Conservation (phyloP, 2,888 invertebrate species). For the Cryptocephalus primarius region DNA sequence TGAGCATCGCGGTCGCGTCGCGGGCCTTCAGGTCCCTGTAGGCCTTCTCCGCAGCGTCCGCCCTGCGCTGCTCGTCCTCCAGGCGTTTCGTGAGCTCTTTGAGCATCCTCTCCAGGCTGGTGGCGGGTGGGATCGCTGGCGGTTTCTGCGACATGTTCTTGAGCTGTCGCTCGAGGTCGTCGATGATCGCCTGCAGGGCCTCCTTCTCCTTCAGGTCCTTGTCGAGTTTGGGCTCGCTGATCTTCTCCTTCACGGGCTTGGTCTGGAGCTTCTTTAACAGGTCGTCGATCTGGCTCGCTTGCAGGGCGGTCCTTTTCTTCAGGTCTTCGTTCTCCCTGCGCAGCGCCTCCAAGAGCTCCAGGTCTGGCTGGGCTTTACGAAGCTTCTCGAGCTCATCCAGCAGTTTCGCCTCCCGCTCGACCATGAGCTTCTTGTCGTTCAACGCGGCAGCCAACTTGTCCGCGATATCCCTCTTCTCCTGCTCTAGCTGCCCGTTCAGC, state of each 20-base stretch:
- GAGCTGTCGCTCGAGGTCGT: conserved; percentile 23
- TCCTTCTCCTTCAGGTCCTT: conserved; percentile 23
- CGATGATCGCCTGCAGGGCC: conserved; percentile 20
- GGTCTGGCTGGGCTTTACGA: conserved; percentile 6
- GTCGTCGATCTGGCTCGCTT: conserved; percentile 19
- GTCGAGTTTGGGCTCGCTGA: conserved; percentile 10
- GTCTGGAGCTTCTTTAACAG: conserved; percentile 20
- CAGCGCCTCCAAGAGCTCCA: conserved; percentile 12
- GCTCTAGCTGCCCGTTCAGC: conserved; percentile 3
- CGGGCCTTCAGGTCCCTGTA: conserved; percentile 15
- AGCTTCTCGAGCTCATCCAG: conserved; percentile 5
- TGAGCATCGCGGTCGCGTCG: conserved; percentile 18
- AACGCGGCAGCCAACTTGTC: conserved; percentile 5
- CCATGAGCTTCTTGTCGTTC: conserved; percentile 12
- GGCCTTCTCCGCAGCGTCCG: conserved; percentile 18
- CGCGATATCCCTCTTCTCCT: conserved; percentile 8
- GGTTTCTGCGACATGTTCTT: conserved; percentile 11
- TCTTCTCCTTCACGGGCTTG: conserved; percentile 6
- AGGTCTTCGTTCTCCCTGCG: conserved; percentile 21
- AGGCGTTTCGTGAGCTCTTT: conserved; percentile 20
- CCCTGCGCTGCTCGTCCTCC: conserved; percentile 18
- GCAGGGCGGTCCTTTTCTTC: conserved; percentile 17
- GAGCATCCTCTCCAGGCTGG: conserved; percentile 15
- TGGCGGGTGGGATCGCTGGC: conserved; percentile 9
- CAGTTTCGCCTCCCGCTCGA: conserved; percentile 4